Evolutionary conservation across 2,113 vertebrate genomes (phyloP).

Genomic region (Gallinago media): DNA sequence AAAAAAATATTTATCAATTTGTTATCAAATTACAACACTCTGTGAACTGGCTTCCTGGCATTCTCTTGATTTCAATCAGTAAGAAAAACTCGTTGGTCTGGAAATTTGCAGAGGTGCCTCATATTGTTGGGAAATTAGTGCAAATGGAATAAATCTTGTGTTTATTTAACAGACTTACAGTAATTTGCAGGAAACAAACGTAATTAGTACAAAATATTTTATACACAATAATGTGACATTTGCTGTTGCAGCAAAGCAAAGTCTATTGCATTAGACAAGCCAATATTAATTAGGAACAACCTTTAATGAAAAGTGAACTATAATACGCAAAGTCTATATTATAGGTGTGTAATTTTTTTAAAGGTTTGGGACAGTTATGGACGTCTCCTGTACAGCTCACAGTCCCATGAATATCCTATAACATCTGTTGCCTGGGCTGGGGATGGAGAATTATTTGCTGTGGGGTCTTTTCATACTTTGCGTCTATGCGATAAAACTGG

Average conservation of each 20-base stretch:
- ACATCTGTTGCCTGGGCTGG: conserved; percentile 93
- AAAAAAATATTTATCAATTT: background rate
- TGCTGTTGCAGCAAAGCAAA: background rate
- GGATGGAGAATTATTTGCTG: conserved; percentile 92
- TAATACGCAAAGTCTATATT: background rate
- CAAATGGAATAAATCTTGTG: background rate
- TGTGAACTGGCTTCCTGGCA: background rate
- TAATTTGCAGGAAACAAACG: background rate
- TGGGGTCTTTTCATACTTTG: conserved; percentile 95
- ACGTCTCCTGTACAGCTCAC: conserved; percentile 83
- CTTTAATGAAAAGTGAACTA: background rate
- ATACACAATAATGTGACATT: background rate
- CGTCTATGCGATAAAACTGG: conserved; percentile 96
- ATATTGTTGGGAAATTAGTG: background rate
- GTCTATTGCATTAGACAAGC: background rate
- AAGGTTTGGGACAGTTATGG: conserved; percentile 98
- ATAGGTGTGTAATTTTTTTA: background rate
- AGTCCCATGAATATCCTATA: conserved; percentile 89
- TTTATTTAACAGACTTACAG: background rate
- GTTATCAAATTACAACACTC: background rate
- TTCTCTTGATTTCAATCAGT: background rate
- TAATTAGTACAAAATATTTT: background rate
- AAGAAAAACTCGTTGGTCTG: background rate
- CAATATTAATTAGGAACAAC: background rate
- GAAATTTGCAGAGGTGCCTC: background rate